These are phyloP conservation scores for Melanerpes aurifrons DNA, from an alignment of 2,113 vertebrate genomes.

Conservation along the genomic window DNA sequence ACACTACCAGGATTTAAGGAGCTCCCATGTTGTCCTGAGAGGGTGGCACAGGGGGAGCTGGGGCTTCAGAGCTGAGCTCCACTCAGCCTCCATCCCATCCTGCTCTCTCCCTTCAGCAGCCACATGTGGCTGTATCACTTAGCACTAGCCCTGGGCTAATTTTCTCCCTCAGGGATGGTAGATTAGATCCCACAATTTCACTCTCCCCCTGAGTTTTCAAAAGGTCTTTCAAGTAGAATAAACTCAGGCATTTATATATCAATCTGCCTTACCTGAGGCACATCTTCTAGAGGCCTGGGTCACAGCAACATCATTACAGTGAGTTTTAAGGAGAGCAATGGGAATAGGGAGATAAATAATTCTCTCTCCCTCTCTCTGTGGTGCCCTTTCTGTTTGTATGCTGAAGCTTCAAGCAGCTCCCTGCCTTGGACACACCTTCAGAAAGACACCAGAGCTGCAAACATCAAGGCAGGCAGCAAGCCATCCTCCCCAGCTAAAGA, in stretches of 20 bases:
- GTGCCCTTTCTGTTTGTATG: constrained; percentile 40
- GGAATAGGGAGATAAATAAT: constrained; percentile 52
- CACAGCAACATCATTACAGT: constrained; percentile 34
- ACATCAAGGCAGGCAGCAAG: constrained; percentile 22
- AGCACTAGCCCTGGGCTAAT: not conserved
- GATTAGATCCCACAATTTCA: constrained; percentile 43
- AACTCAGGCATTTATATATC: constrained; percentile 60
- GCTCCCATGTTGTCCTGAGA: accelerated
- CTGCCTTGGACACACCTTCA: constrained; percentile 43
- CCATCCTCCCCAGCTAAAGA: not conserved
- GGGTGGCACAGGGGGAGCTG: not conserved
- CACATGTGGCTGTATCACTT: not conserved
- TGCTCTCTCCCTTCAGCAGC: not conserved
- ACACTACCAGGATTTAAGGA: not conserved
- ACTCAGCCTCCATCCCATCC: not conserved
- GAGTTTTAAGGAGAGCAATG: constrained; percentile 44
- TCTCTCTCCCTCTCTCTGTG: not conserved
- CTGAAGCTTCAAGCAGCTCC: constrained; percentile 29
- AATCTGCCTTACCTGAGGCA: constrained; percentile 57
- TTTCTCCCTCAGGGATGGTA: constrained; percentile 44
- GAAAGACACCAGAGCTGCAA: constrained; percentile 16
- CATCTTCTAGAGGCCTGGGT: constrained; percentile 17
- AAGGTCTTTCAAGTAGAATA: constrained; percentile 59
- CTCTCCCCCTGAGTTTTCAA: constrained; percentile 11
- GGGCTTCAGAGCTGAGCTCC: not conserved